These are phyloP conservation scores for Antheraea yamamai DNA, from an alignment of 2,888 invertebrate species.

Conservation along the genomic window DNA sequence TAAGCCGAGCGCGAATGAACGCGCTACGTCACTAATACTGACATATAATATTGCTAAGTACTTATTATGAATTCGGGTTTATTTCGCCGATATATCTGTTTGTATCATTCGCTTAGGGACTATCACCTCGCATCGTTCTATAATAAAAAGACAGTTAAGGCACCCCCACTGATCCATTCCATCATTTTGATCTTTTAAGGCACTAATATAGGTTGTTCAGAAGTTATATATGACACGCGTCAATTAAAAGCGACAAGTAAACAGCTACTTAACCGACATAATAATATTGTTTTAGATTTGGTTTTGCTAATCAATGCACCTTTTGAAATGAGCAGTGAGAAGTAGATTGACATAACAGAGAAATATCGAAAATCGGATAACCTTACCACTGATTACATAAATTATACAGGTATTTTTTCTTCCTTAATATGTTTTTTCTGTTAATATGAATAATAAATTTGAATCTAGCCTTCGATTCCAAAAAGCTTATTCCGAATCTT, in stretches of 20 bases:
- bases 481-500: neutral
- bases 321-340: neutral
- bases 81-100: conserved; percentile 23
- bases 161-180: conserved; percentile 63
- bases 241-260: conserved; percentile 14
- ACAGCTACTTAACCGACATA: neutral
- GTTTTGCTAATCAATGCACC: neutral
- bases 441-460: neutral
- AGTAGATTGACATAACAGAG: neutral
- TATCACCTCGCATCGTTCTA: conserved; percentile 61
- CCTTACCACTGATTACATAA: neutral
- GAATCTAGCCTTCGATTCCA: neutral
- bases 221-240: neutral
- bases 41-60: conserved; percentile 65
- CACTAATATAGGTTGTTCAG: neutral
- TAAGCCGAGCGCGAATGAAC: no score
- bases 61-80: conserved; percentile 62
- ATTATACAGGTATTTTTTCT: neutral
- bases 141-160: conserved; percentile 50
- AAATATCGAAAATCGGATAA: no score
- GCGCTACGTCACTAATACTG: conserved; percentile 40
- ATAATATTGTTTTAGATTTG: neutral
- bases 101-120: conserved; percentile 51
- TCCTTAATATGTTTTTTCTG: neutral
- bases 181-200: conserved; percentile 36